phyloP scores from a whole-genome alignment of 2,888 invertebrate genomes.

The Tetranychus truncatus region DNA sequence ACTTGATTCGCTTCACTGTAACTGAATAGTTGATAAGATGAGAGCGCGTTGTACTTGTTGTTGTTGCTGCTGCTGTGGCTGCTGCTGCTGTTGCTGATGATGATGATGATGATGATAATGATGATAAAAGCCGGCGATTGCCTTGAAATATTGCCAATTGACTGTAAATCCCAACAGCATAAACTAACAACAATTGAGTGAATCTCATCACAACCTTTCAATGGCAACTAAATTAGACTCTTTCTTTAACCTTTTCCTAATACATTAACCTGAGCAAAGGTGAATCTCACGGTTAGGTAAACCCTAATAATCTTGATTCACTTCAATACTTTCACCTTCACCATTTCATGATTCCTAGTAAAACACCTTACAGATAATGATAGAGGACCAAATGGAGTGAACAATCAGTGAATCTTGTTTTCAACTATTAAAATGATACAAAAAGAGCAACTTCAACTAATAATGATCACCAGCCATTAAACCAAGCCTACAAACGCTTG shows the following conservation, averaged over 20 bases:
- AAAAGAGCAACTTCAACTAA: too few species aligned
- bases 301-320: background rate
- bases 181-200: background rate
- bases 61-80: background rate
- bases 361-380: background rate
- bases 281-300: background rate
- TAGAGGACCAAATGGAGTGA: background rate
- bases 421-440: background rate
- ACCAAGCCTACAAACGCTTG: too few species aligned
- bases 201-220: too few species aligned
- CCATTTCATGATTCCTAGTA: background rate
- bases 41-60: too few species aligned
- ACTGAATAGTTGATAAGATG: background rate
- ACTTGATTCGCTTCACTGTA: conserved; percentile 1
- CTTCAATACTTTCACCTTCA: background rate
- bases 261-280: background rate
- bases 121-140: background rate
- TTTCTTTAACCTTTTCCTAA: background rate
- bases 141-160: conserved; percentile 4
- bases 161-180: background rate
- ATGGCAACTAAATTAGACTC: background rate
- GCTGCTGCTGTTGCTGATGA: background rate
- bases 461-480: too few species aligned
- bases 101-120: background rate
- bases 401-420: background rate